Evolutionary conservation across 2,888 invertebrate genomes (phyloP).

Genomic region (Pandemis corylana): DNA sequence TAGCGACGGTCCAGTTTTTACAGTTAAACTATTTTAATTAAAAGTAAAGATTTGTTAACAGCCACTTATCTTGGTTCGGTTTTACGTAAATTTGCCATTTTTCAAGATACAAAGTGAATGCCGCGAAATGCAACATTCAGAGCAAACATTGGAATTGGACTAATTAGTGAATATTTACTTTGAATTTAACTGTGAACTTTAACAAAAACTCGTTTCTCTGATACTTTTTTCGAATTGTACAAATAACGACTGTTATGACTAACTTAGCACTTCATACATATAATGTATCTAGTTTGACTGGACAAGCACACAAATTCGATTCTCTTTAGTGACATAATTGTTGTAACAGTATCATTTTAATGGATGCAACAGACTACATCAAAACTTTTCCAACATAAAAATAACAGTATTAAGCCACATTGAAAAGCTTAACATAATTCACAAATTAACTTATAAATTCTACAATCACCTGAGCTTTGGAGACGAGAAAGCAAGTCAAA

Average conservation of each 20-base stretch:
- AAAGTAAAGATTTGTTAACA: constrained; percentile 25
- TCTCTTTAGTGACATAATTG: too few species aligned
- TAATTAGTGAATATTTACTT: constrained; percentile 13
- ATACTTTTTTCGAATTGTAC: neutral
- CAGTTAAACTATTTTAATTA: constrained; percentile 29
- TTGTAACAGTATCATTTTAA: neutral
- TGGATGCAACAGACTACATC: neutral
- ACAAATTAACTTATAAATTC: too few species aligned
- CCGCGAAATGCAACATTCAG: constrained; percentile 22
- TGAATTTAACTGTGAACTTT: neutral
- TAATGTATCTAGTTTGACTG: too few species aligned
- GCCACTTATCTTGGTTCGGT: constrained; percentile 23
- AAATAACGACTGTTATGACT: neutral
- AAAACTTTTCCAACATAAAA: too few species aligned
- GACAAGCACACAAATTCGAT: too few species aligned
- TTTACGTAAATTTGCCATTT: constrained; percentile 29
- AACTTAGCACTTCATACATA: neutral
- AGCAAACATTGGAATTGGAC: constrained; percentile 17
- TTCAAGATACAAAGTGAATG: constrained; percentile 22
- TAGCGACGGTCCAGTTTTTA: constrained; percentile 16
- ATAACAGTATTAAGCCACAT: too few species aligned
- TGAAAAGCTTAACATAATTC: too few species aligned
- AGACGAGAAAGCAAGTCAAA: neutral
- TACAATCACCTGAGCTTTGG: neutral
- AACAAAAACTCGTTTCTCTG: neutral